Percentiles rank a stretch among this genome's conserved stretches.
Evolutionary conservation across 2,797 vertebrate genomes (phyloP).

Genomic region (Danio aesculapii): DNA sequence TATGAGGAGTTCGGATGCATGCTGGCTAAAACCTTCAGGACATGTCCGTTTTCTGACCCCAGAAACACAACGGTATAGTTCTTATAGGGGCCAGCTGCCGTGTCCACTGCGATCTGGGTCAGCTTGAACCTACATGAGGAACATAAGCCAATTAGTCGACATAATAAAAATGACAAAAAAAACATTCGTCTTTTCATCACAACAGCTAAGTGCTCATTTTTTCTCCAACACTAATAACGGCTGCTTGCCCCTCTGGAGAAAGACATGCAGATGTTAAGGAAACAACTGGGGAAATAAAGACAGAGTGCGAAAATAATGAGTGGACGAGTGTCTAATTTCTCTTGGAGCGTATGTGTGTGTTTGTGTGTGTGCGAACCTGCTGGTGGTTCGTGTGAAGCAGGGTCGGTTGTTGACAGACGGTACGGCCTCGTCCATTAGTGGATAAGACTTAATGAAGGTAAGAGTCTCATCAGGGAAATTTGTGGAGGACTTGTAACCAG

Average conservation of each 20-base stretch:
- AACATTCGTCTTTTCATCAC: slow-evolving; percentile 26
- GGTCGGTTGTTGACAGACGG: slow-evolving; percentile 85
- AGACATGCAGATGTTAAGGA: slow-evolving; percentile 70
- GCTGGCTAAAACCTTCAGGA: slow-evolving; percentile 87
- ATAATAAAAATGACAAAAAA: slow-evolving; percentile 31
- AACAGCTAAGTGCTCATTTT: slow-evolving; percentile 49
- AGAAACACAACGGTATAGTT: slow-evolving; percentile 91
- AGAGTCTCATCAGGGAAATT: slow-evolving; percentile 91
- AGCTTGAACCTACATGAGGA: slow-evolving; percentile 79
- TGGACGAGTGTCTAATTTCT: slow-evolving; percentile 34
- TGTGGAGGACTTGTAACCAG: slow-evolving; percentile 82
- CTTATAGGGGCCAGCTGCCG: slow-evolving; percentile 81
- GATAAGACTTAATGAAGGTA: slow-evolving; percentile 94
- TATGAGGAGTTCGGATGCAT: slow-evolving; percentile 76
- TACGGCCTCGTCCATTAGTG: slow-evolving; percentile 90
- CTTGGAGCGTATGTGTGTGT: slow-evolving; percentile 27
- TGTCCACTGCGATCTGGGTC: slow-evolving; percentile 91
- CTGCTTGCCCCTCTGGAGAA: slow-evolving; percentile 64
- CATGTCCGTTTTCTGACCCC: slow-evolving; percentile 87
- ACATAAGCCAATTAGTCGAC: slow-evolving; percentile 46
- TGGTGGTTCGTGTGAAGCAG: slow-evolving; percentile 89
- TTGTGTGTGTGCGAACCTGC: slow-evolving; percentile 81
- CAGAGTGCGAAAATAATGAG: slow-evolving; percentile 13
- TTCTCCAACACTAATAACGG: slow-evolving; percentile 46
- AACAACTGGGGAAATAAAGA: slow-evolving; percentile 15